Evolutionary conservation across 2,797 vertebrate species (phyloP), one percentile per base, ranked within the genome.

Genomic region (Myotis pilosus): DNA sequence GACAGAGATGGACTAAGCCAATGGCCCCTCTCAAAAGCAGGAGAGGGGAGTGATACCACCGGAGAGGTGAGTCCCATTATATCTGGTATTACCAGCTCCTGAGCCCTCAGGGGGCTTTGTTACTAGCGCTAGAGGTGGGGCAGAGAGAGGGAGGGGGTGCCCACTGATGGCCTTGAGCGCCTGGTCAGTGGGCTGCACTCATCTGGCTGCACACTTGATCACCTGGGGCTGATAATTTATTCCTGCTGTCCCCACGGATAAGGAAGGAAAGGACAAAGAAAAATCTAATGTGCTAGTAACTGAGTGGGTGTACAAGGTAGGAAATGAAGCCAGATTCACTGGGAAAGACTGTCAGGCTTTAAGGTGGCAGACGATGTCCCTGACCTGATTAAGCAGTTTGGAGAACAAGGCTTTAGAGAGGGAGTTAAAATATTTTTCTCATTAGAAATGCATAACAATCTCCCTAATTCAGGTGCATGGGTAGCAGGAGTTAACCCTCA

Each of bases 41-140:
- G 92, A 55, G 89, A 57, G 71, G 95, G 82, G 78, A 89, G 68
- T 55, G 97, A 92, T 92, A 79, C 89, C 94, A 96, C 33, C 82
- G 9, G 7, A 41, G 12, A 55, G 53, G 95, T 94, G 41, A 95
- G 82, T 91, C 91, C 91, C 68, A 87, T 66, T 11, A 51, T 8
- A 83, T 16, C 30, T 33, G 15, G 13, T 68, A 49, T 83, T 49
- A 64, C 57, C 90, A 79, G 89, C 94, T 92, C 38, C 72, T 57
- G 89, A 92, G 66, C 95, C 96, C 36, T 53, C 15, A 68, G 94
- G 93, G 75, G 60, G 79, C 72, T 33, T 87, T 49, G 95, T 93
- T 47, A 44, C 93, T 91, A 41, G 64, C 36, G 5, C 81, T 80
- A 15, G 25, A 25, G 28, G 8, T 4, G 0, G 47, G 10, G 0